Percentiles rank a stretch among this genome's conserved stretches.
These are phyloP conservation scores for Helostoma temminkii DNA, from an alignment of 2,797 vertebrate genomes.

Conservation along the genomic window DNA sequence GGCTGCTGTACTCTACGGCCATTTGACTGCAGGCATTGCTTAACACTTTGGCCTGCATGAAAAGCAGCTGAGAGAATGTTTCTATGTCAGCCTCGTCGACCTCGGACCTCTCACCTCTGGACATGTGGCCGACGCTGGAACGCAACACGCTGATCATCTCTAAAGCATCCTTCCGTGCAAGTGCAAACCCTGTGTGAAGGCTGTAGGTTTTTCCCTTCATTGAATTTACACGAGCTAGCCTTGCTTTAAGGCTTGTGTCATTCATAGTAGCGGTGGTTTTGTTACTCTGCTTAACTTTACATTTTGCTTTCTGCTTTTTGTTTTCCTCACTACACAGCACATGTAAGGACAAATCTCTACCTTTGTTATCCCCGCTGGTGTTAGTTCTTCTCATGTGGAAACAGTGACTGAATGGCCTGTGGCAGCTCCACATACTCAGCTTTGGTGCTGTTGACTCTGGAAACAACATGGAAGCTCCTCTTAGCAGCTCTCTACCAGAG, in stretches of 20 bases:
- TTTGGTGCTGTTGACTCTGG: conserved; percentile 80
- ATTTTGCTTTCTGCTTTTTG: conserved; percentile 51
- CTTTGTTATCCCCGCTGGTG: conserved; percentile 81
- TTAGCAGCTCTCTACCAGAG: conserved; percentile 76
- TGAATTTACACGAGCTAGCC: conserved; percentile 85
- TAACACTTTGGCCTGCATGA: conserved; percentile 91
- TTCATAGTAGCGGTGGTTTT: conserved; percentile 74
- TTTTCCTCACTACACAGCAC: conserved; percentile 65
- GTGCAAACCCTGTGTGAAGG: conserved; percentile 91
- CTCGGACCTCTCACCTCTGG: conserved; percentile 77
- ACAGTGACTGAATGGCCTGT: conserved; percentile 91
- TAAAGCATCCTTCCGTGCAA: conserved; percentile 92
- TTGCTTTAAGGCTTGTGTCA: conserved; percentile 85
- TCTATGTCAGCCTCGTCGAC: conserved; percentile 83
- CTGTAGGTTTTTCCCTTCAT: conserved; percentile 92
- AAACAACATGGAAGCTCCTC: conserved; percentile 75
- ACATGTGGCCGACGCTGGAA: conserved; percentile 79
- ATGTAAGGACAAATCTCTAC: conserved; percentile 75
- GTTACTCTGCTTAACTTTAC: conserved; percentile 64
- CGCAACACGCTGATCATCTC: conserved; percentile 90
- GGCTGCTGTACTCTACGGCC: conserved; percentile 89
- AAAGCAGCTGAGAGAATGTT: conserved; percentile 89
- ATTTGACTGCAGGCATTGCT: conserved; percentile 92
- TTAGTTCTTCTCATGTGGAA: conserved; percentile 85
- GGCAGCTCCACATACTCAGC: conserved; percentile 88